Conservation (phyloP, 2,797 vertebrate genomes). For the Phrynocephalus guinanensis region DNA sequence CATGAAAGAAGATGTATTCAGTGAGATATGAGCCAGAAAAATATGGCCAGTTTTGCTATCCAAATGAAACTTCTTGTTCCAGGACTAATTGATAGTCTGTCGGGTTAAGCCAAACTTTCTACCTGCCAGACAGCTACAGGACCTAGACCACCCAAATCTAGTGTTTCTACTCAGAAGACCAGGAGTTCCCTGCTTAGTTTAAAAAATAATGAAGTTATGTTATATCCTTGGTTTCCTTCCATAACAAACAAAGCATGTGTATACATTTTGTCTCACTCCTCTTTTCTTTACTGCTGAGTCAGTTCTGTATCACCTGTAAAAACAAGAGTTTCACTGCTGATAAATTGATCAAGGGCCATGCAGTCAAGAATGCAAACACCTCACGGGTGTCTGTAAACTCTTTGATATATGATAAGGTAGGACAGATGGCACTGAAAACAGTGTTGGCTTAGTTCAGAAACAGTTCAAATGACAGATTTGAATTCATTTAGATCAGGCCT, state of each 20-base stretch:
- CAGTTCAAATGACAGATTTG: too few relatives aligned
- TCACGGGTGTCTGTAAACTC: not conserved
- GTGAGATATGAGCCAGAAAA: constrained; percentile 48
- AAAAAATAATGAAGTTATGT: constrained; percentile 46
- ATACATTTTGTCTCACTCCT: constrained; percentile 62
- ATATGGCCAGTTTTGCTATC: constrained; percentile 60
- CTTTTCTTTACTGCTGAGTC: too few relatives aligned
- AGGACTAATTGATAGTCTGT: constrained; percentile 56
- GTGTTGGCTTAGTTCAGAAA: not conserved
- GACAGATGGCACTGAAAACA: not conserved
- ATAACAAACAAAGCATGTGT: constrained; percentile 65
- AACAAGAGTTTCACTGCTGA: constrained; percentile 45
- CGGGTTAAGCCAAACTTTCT: constrained; percentile 56
- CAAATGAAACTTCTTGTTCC: constrained; percentile 33
- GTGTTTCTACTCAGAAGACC: constrained; percentile 68
- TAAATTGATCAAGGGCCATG: constrained; percentile 44
- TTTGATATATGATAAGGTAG: not conserved
- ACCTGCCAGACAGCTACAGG: constrained; percentile 51
- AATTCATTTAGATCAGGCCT: too few relatives aligned
- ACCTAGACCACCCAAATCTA: constrained; percentile 66
- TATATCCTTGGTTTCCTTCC: constrained; percentile 68
- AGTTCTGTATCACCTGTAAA: constrained; percentile 62
- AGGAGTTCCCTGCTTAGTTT: constrained; percentile 58
- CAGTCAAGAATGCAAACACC: not conserved
- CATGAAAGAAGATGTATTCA: constrained; percentile 43